phyloP scores from a whole-genome alignment of 2,113 vertebrate genomes.

The Vombatus ursinus region DNA sequence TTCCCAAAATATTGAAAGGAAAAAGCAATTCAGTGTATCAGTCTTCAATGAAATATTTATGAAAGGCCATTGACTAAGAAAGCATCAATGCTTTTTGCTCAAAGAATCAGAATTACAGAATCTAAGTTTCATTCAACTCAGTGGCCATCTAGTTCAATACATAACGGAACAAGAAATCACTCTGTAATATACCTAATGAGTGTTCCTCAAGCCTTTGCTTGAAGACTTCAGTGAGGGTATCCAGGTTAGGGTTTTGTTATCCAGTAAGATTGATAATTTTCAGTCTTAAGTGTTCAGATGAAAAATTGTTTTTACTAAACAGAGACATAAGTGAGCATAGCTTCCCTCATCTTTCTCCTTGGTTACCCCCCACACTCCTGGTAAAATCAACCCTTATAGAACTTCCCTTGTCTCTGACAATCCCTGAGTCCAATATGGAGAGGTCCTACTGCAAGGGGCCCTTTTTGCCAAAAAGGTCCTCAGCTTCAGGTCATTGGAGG shows the following conservation, averaged over 20 bases:
- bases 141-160: neutral
- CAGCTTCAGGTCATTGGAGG: neutral
- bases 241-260: neutral
- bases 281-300: neutral
- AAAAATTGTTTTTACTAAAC: no score
- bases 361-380: neutral
- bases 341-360: neutral
- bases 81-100: neutral
- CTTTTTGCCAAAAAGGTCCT: neutral
- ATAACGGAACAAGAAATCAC: neutral
- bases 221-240: neutral
- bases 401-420: no score
- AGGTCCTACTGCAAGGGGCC: neutral
- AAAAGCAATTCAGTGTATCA: neutral
- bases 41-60: neutral
- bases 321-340: no score
- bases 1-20: neutral
- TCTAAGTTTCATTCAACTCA: neutral
- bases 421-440: neutral
- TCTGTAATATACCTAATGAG: neutral
- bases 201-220: neutral
- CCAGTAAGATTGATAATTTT: neutral
- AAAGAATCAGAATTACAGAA: neutral
- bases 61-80: neutral
- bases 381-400: no score